phyloP scores from a whole-genome alignment of 2,113 vertebrate genomes.

The Sinocyclocheilus maitianheensis region DNA sequence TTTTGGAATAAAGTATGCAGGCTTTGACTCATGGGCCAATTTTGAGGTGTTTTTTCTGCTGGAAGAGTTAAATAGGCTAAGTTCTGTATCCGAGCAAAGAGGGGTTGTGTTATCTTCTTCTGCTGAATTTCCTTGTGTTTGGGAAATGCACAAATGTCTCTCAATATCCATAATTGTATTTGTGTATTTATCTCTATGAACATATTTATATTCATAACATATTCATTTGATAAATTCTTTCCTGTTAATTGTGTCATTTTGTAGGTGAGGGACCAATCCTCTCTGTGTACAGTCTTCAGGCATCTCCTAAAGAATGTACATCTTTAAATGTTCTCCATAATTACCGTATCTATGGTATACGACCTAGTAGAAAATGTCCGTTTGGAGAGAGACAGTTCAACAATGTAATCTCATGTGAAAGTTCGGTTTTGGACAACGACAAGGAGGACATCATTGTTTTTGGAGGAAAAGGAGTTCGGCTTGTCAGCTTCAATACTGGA shows the following conservation, averaged over 20 bases:
- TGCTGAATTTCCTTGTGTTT: background rate
- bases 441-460: constrained; percentile 72
- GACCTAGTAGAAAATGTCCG: constrained; percentile 54
- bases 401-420: constrained; percentile 1
- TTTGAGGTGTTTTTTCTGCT: background rate
- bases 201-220: background rate
- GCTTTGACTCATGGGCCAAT: background rate
- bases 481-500: constrained; percentile 71
- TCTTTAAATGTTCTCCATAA: constrained; percentile 74
- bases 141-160: background rate
- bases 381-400: background rate
- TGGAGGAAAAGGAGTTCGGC: constrained; percentile 84
- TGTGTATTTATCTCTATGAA: background rate
- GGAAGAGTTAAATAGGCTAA: background rate
- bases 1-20: background rate
- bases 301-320: constrained; percentile 56
- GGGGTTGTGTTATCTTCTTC: background rate
- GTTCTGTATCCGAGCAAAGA: background rate
- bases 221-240: background rate
- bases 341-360: constrained; percentile 84
- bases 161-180: background rate
- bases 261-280: constrained; percentile 85
- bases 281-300: constrained; percentile 72
- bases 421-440: background rate
- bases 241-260: background rate